These are phyloP conservation scores for Tenthredo amoena DNA, from an alignment of 2,888 invertebrate species.

Conservation along the genomic window DNA sequence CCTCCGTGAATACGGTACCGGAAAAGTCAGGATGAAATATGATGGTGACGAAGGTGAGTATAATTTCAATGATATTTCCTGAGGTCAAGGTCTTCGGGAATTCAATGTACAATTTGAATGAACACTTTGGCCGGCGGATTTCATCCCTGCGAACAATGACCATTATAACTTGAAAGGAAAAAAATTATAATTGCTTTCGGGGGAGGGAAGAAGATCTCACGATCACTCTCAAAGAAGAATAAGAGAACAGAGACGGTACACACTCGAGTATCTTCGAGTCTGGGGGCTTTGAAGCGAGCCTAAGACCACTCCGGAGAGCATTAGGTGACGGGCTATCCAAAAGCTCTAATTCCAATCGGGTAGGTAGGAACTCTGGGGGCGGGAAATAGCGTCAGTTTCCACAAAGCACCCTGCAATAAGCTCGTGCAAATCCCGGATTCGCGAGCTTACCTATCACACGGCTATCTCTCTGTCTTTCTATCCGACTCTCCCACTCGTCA, in stretches of 20 bases:
- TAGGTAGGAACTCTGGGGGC: not conserved
- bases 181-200: not conserved
- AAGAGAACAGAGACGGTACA: not conserved
- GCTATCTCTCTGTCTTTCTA: not conserved
- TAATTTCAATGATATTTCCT: not conserved
- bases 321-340: constrained; percentile 50
- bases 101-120: not conserved
- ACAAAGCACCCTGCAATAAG: constrained; percentile 56
- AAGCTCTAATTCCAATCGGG: constrained; percentile 50
- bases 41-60: not conserved
- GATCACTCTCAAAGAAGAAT: not conserved
- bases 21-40: not conserved
- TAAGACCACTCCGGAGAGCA: constrained; percentile 30
- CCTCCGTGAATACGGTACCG: not conserved
- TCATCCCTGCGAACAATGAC: not conserved
- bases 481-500: not conserved
- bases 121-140: not conserved
- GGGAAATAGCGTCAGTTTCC: constrained; percentile 52
- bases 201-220: not conserved
- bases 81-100: not conserved
- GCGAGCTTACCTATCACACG: constrained; percentile 56
- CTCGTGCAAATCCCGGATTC: constrained; percentile 58
- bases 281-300: constrained; percentile 23
- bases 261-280: not conserved
- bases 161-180: not conserved